Evolutionary conservation across 2,888 invertebrate genomes (phyloP), one percentile per base, ranked within the genome.

Genomic region (Aproaerema taeniolella): DNA sequence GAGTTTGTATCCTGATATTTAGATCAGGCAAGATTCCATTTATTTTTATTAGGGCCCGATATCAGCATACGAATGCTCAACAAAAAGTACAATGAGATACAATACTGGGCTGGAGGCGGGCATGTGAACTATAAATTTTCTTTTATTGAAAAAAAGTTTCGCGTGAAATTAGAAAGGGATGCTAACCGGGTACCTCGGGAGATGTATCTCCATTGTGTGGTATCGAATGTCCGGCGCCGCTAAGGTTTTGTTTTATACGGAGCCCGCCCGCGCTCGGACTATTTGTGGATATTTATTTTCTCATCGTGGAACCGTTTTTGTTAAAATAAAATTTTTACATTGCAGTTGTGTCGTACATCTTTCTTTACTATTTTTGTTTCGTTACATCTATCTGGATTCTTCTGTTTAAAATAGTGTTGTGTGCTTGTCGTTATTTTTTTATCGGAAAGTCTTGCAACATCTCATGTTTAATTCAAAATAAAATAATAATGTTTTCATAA

Each of bases 11-110:
- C 68, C 69, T 67, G 64, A 74, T 76, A 75, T 75, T 73, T 66
- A 70, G 73, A 75, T 73, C 71, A 63, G 61, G 58, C 53, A 57
- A 67, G 67, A 66, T 67, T 61, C 68, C 65, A 69, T 76, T 75
- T 72, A 64, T 74, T 76, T 78, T 77, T 78, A 76, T 77, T 73
- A 69, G 64, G 68, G 65, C 53, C 58, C 61, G 61, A 55, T 69
- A 76, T 76, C 74, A 73, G 74, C 74, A 77, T 76, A 74, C 67
- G 58, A 77, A 77, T 77, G 71, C 66, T 52, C 58, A 53, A 61
- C 63, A 67, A 68, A 67, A 66, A 63, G 61, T 51, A 58, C 57
- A 63, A 66, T 61, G 63, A 62, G 59, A 66, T 55, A 58, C 58
- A 58, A 50, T 55, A 46, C 47, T 44, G 53, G 49, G 55, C 57